Percentiles rank a stretch among this genome's conserved stretches.
phyloP scores from a whole-genome alignment of 2,797 vertebrate species.

The Podarcis lilfordi region DNA sequence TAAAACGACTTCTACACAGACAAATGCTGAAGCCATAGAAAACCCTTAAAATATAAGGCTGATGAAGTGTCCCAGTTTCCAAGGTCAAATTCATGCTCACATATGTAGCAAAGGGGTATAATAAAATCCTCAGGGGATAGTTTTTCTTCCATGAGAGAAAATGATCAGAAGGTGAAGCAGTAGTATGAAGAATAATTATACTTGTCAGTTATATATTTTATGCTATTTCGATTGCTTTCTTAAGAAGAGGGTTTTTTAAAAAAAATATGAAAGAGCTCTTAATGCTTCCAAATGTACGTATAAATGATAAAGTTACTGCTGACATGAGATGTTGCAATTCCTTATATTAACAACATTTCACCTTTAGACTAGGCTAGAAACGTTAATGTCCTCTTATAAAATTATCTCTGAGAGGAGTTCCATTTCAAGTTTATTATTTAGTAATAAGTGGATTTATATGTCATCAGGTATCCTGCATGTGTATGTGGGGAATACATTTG shows the following conservation, averaged over 20 bases:
- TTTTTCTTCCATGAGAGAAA: background rate
- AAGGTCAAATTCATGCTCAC: constrained; percentile 5
- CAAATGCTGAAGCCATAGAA: background rate
- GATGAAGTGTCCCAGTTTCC: background rate
- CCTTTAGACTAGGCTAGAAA: background rate
- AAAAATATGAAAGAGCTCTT: background rate
- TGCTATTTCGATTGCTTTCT: background rate
- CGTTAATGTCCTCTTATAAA: background rate
- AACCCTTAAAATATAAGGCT: background rate
- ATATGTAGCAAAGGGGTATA: constrained; percentile 15
- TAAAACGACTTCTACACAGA: background rate
- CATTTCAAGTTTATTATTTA: accelerated
- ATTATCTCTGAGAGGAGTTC: background rate
- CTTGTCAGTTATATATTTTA: background rate
- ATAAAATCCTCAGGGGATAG: constrained; percentile 19
- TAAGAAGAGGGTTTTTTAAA: background rate
- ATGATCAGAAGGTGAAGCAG: constrained; percentile 17
- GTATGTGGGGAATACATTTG: background rate
- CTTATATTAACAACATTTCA: constrained; percentile 20
- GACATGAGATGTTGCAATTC: background rate
- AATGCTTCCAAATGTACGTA: background rate
- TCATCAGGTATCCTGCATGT: background rate
- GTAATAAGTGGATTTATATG: accelerated
- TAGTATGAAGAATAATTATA: constrained; percentile 10
- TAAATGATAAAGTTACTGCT: constrained; percentile 2